A percentile compares a stretch with the other conserved stretches of the same genome.
These are phyloP conservation scores for Notolepis coatsorum DNA, from an alignment of 2,797 vertebrate species.

Conservation along the genomic window DNA sequence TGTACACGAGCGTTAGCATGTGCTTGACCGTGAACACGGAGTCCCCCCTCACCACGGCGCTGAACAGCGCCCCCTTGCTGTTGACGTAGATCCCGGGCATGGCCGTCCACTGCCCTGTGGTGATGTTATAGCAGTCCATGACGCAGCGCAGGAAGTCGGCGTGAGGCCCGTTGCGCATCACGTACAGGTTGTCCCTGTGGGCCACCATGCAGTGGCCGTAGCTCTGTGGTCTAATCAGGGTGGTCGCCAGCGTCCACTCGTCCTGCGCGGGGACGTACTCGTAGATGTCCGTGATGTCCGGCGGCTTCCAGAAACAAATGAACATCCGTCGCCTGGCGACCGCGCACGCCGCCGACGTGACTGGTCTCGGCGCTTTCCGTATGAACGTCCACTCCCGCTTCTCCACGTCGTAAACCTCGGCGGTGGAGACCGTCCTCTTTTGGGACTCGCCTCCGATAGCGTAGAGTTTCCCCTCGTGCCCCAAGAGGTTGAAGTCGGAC, in stretches of 20 bases:
- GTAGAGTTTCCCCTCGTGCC: conserved; percentile 85
- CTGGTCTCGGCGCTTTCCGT: conserved; percentile 86
- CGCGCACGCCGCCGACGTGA: conserved; percentile 84
- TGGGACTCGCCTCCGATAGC: conserved; percentile 91
- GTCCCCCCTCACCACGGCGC: conserved; percentile 87
- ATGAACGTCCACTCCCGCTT: conserved; percentile 85
- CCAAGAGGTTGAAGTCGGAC: conserved; percentile 88
- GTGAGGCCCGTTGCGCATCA: conserved; percentile 93
- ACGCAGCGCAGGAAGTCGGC: conserved; percentile 94
- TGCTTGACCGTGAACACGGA: conserved; percentile 93
- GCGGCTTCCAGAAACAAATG: conserved; percentile 93
- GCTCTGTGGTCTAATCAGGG: conserved; percentile 89
- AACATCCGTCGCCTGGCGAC: conserved; percentile 90
- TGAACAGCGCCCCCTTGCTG: conserved; percentile 97
- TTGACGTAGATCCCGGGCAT: conserved; percentile 92
- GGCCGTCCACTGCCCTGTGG: conserved; percentile 90
- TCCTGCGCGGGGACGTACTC: conserved; percentile 85
- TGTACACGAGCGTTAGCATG: conserved; percentile 89
- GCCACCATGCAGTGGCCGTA: conserved; percentile 97
- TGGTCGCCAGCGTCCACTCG: conserved; percentile 83
- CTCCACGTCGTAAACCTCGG: conserved; percentile 84
- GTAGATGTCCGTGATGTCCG: conserved; percentile 90
- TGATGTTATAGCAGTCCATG: conserved; percentile 93
- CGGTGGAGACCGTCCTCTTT: conserved; percentile 82
- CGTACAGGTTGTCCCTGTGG: conserved; percentile 91